Evolutionary conservation across 2,113 vertebrate genomes (phyloP), one percentile per base, ranked within the genome.

Genomic region (Notarius quadriscutis): DNA sequence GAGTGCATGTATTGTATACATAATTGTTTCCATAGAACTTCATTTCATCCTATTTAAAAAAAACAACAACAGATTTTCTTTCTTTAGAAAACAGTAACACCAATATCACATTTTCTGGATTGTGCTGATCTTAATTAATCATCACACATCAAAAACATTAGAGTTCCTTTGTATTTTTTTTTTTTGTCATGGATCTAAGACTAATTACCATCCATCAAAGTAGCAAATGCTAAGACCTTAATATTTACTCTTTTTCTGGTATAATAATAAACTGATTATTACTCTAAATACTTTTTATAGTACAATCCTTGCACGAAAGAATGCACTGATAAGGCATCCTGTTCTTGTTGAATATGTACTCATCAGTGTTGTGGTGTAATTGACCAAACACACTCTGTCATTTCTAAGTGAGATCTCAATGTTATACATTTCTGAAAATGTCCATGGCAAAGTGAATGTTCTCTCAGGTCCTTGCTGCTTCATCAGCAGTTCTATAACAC

Each of bases 381-480:
- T 71, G 27, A 71, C 67, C 27, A 71, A 74, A 20, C 17, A 48
- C 34, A 48, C 71, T 48, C 34, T 27, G 5, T n/a, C 20, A 69
- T 53, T 53, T 57, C 8, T 85, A 41, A 0, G 48, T 4, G 2
- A 62, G 5, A 60, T 18, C 25, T 63, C 34, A 51, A 11, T 10
- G 2, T 87, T 72, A 51, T 50, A 55, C 9, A 12, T 86, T 53
- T 51, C 50, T 71, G 34, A 48, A 55, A 84, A 34, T 41, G 79
- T 86, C 81, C 69, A 34, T 83, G 60, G 30, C 8, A 48, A 41
- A 53, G 30, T 50, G n/a, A 27, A 11, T 25, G n/a, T 74, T 30
- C 79, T 55, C 78, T 74, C 81, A 83, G 86, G 75, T 88, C 20
- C 20, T 74, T n/a, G 67, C 77, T 78, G 84, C 85, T 81, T 81